Evolutionary conservation across 2,888 invertebrate species (phyloP).

Genomic region (Ischnus inquisitorius): DNA sequence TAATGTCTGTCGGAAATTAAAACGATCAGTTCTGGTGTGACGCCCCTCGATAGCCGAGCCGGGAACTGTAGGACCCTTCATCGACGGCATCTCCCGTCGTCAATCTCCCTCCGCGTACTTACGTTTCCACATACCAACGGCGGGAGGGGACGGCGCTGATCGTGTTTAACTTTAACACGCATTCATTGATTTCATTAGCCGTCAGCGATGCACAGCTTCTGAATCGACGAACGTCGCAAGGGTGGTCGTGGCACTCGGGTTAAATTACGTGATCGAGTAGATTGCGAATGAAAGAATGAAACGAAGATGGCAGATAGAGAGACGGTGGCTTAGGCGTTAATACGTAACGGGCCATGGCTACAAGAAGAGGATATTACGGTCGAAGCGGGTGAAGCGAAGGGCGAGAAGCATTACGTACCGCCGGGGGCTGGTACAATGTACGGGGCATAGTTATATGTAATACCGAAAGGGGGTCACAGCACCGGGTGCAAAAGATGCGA

Average conservation of each 20-base stretch:
- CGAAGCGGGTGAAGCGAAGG: slow-evolving; percentile 17
- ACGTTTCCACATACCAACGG: neutral
- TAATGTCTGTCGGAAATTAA: slow-evolving; percentile 82
- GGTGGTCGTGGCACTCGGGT: slow-evolving; percentile 67
- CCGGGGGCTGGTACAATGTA: neutral
- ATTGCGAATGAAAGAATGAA: slow-evolving; percentile 50
- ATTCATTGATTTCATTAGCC: slow-evolving; percentile 85
- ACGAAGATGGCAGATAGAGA: slow-evolving; percentile 6
- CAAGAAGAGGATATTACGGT: slow-evolving; percentile 40
- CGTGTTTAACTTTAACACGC: slow-evolving; percentile 82
- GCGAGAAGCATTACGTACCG: slow-evolving; percentile 14
- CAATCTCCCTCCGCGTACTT: slow-evolving; percentile 23
- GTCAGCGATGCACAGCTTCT: slow-evolving; percentile 78
- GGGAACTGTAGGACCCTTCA: slow-evolving; percentile 52
- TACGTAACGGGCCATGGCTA: slow-evolving; percentile 13
- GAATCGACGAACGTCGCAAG: slow-evolving; percentile 55
- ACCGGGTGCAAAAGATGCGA: slow-evolving; percentile 74
- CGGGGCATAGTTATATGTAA: slow-evolving; percentile 22
- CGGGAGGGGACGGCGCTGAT: slow-evolving; percentile 75
- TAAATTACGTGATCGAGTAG: slow-evolving; percentile 70
- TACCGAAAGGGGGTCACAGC: slow-evolving; percentile 55
- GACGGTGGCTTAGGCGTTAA: slow-evolving; percentile 31
- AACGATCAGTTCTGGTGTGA: slow-evolving; percentile 72
- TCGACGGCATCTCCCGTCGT: slow-evolving; percentile 43
- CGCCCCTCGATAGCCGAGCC: slow-evolving; percentile 52